A percentile compares a stretch with the other conserved stretches of the same genome.
Evolutionary conservation across 1,140 invertebrate genomes (phyloP).

Genomic region (Caenorhabditis inopinata): DNA sequence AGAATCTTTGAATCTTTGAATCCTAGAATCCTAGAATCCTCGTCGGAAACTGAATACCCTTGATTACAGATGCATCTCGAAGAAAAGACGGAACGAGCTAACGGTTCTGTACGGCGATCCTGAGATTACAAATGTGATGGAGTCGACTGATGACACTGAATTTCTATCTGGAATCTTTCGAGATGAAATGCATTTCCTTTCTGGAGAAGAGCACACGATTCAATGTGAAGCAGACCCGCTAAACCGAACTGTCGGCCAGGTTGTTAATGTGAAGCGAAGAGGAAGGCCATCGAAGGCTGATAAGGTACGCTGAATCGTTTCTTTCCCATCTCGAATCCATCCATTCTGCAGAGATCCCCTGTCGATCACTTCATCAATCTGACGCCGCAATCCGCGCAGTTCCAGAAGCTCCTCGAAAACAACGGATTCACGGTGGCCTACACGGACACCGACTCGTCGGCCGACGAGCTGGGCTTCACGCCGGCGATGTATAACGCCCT

Average conservation of each 20-base stretch:
- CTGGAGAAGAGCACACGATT: background rate
- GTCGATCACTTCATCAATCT: background rate
- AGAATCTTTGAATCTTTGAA: background rate
- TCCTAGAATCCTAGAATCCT: background rate
- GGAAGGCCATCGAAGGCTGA: background rate
- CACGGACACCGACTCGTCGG: background rate
- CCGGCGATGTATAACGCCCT: background rate
- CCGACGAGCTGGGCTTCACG: background rate
- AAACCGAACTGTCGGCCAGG: background rate
- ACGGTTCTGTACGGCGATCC: background rate
- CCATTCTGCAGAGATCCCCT: background rate
- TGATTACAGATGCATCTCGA: background rate
- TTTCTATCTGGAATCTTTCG: background rate
- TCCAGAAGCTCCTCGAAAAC: background rate
- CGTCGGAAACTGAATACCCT: background rate
- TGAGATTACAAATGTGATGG: background rate
- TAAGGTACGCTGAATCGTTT: too few relatives aligned
- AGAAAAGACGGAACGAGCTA: conserved; percentile 4
- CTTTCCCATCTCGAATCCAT: background rate
- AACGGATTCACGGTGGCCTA: background rate
- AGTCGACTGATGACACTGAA: background rate
- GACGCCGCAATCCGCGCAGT: background rate
- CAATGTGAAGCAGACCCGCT: background rate
- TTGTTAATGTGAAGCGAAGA: background rate
- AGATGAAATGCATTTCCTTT: background rate